A percentile compares a stretch with the other conserved stretches of the same genome.
Evolutionary conservation across 2,797 vertebrate genomes (phyloP).

Genomic region (Sebastes flavidus): DNA sequence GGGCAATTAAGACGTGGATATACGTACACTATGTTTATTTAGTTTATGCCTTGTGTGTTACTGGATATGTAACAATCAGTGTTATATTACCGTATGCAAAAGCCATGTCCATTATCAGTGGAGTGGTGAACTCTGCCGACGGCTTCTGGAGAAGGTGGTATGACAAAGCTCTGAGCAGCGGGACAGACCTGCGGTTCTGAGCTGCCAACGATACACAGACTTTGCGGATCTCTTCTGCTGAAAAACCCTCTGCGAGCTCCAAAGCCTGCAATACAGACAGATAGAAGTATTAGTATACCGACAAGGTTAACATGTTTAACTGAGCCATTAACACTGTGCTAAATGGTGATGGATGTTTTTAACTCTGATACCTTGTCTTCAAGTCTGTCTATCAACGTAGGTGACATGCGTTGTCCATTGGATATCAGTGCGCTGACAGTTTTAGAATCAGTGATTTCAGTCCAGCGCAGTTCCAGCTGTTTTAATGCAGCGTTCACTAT

Average conservation of each 20-base stretch:
- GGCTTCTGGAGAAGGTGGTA: constrained; percentile 92
- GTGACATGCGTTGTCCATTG: constrained; percentile 74
- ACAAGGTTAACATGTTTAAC: neutral
- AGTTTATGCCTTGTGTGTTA: neutral
- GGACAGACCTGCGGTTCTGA: constrained; percentile 85
- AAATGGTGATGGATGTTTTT: neutral
- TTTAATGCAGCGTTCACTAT: constrained; percentile 78
- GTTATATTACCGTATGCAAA: constrained; percentile 87
- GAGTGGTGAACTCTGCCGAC: constrained; percentile 75
- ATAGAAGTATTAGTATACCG: neutral
- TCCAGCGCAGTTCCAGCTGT: constrained; percentile 93
- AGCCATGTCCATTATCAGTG: constrained; percentile 84
- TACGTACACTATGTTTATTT: neutral
- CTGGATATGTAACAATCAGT: neutral
- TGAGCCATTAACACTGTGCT: neutral
- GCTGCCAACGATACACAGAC: constrained; percentile 81
- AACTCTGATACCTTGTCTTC: constrained; percentile 90
- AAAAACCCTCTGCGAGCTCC: constrained; percentile 88
- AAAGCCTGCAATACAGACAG: constrained; percentile 81
- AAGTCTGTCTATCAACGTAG: constrained; percentile 85
- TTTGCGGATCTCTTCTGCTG: constrained; percentile 84
- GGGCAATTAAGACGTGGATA: neutral
- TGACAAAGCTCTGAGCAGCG: constrained; percentile 90
- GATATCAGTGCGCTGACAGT: constrained; percentile 79
- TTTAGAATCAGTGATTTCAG: constrained; percentile 84